Evolutionary conservation across 2,888 invertebrate species (phyloP).

Genomic region (Gymnocheta viridis): DNA sequence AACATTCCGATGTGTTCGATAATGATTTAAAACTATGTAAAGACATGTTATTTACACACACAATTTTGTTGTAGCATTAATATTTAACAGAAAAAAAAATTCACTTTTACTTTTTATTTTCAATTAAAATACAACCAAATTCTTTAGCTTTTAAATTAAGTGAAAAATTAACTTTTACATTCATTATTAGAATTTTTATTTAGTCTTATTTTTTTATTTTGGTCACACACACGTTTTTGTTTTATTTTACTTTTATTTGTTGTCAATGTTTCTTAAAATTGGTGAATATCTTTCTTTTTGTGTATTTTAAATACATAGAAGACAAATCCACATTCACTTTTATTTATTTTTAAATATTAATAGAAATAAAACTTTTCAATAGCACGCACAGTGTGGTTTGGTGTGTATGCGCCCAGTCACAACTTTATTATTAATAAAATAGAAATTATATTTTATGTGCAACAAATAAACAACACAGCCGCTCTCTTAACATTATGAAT

Average conservation of each 20-base stretch:
- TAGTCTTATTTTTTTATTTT: background rate
- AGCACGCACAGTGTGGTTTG: constrained; percentile 25
- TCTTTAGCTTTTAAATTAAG: background rate
- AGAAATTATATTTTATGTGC: constrained; percentile 67
- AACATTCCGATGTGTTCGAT: constrained; percentile 52
- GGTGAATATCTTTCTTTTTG: background rate
- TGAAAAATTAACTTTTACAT: background rate
- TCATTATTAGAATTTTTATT: background rate
- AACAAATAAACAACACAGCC: constrained; percentile 59
- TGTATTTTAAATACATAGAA: background rate
- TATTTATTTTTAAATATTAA: constrained; percentile 31
- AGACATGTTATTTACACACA: constrained; percentile 44
- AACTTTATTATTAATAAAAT: constrained; percentile 69
- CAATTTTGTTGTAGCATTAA: background rate
- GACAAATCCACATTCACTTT: constrained; percentile 9
- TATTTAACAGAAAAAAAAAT: background rate
- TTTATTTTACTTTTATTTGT: background rate
- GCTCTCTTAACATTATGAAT: constrained; percentile 22
- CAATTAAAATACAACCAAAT: background rate
- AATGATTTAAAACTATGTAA: constrained; percentile 56
- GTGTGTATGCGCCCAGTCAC: constrained; percentile 64
- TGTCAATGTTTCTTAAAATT: background rate
- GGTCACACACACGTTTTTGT: background rate
- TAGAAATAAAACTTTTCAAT: constrained; percentile 17
- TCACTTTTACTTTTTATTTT: constrained; percentile 16